Evolutionary conservation across 2,888 invertebrate genomes (phyloP).

Genomic region (Drosophila prostipennis): DNA sequence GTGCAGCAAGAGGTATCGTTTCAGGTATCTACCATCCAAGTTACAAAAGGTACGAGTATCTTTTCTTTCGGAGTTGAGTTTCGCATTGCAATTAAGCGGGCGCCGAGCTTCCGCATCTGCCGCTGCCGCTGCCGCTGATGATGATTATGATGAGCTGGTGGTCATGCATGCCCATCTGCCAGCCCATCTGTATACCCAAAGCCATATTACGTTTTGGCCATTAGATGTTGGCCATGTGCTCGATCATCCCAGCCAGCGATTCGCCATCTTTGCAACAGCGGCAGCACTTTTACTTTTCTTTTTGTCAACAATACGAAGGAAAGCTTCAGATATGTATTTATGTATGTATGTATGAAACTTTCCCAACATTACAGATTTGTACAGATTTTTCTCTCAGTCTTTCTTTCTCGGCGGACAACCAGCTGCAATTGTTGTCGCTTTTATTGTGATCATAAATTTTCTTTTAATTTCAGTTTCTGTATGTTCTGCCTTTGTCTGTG

Average conservation of each 20-base stretch:
- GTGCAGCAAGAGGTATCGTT: slow-evolving; percentile 31
- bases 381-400: background rate
- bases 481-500: slow-evolving; percentile 14
- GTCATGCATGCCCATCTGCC: slow-evolving; percentile 28
- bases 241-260: slow-evolving; percentile 23
- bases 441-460: slow-evolving; percentile 61
- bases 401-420: background rate
- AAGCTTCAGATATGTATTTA: background rate
- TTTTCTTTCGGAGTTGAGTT: slow-evolving; percentile 40
- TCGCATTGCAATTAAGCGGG: slow-evolving; percentile 70
- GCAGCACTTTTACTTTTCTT: slow-evolving; percentile 50
- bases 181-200: background rate
- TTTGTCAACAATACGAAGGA: slow-evolving; percentile 44
- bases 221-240: slow-evolving; percentile 31
- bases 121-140: slow-evolving; percentile 12
- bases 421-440: slow-evolving; percentile 36
- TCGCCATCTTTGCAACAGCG: slow-evolving; percentile 4
- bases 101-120: slow-evolving; percentile 59
- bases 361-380: slow-evolving; percentile 47
- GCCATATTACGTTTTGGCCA: slow-evolving; percentile 30
- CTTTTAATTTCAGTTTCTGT: slow-evolving; percentile 60
- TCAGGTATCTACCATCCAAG: slow-evolving; percentile 11
- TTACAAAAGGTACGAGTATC: slow-evolving; percentile 49
- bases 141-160: slow-evolving; percentile 44
- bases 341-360: slow-evolving; percentile 32